phyloP scores from a whole-genome alignment of 1,140 invertebrate species.

The Drosophila oshimai region DNA sequence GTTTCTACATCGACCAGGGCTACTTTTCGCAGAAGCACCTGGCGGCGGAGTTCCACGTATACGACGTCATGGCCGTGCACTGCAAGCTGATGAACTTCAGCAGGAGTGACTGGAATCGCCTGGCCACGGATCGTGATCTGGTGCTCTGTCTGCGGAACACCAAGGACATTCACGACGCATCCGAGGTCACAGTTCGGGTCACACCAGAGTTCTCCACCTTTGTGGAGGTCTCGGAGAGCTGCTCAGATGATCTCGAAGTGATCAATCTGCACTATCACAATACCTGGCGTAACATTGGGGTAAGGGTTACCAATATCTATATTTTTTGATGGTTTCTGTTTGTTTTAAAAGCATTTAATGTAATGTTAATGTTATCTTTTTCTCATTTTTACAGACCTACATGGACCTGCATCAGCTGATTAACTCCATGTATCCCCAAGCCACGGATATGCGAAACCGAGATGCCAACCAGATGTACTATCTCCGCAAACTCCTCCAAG shows the following conservation, averaged over 20 bases:
- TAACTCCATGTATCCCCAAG: slow-evolving; percentile 63
- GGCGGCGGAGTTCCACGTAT: slow-evolving; percentile 61
- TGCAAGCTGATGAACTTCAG: slow-evolving; percentile 54
- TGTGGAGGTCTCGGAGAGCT: slow-evolving; percentile 64
- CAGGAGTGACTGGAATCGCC: slow-evolving; percentile 66
- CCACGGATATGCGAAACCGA: slow-evolving; percentile 56
- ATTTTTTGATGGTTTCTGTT: too few species aligned
- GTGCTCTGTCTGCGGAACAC: slow-evolving; percentile 45
- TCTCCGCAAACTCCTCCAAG: slow-evolving; percentile 51
- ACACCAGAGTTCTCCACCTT: slow-evolving; percentile 65
- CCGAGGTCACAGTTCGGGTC: slow-evolving; percentile 41
- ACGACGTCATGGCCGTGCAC: slow-evolving; percentile 61
- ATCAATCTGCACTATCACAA: slow-evolving; percentile 35
- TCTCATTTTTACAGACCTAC: slow-evolving; percentile 26
- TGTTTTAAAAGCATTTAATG: too few species aligned
- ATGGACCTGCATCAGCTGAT: slow-evolving; percentile 68
- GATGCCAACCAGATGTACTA: slow-evolving; percentile 59
- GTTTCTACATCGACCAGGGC: slow-evolving; percentile 71
- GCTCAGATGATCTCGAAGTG: slow-evolving; percentile 44
- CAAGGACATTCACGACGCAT: slow-evolving; percentile 16
- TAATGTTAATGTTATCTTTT: not conserved
- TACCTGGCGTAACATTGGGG: slow-evolving; percentile 72
- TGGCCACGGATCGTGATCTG: slow-evolving; percentile 56
- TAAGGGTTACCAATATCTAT: slow-evolving; percentile 11
- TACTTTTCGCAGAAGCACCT: slow-evolving; percentile 73